phyloP scores from a whole-genome alignment of 2,888 invertebrate genomes.

The Thumatha senex region DNA sequence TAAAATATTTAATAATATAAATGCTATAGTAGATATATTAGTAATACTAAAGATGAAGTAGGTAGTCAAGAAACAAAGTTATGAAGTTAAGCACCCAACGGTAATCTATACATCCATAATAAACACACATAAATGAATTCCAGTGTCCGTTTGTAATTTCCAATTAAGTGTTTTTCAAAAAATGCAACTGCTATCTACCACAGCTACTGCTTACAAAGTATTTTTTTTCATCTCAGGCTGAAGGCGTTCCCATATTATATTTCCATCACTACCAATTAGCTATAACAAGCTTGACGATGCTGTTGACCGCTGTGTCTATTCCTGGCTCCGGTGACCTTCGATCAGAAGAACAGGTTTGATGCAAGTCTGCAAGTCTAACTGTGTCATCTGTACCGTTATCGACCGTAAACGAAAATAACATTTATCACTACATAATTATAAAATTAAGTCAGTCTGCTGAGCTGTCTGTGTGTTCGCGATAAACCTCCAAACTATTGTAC shows the following conservation, averaged over 20 bases:
- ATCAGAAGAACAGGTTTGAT: slow-evolving; percentile 38
- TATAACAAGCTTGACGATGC: slow-evolving; percentile 1
- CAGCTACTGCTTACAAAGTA: background rate
- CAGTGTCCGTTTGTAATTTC: too few species aligned
- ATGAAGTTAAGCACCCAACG: too few species aligned
- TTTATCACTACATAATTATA: slow-evolving; percentile 30
- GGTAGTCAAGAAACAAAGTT: too few species aligned
- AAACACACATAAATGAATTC: too few species aligned
- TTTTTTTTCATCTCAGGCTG: background rate
- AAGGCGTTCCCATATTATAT: slow-evolving; percentile 1
- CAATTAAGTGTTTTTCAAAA: too few species aligned
- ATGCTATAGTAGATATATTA: too few species aligned
- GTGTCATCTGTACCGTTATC: slow-evolving; percentile 43
- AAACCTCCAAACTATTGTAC: too few species aligned
- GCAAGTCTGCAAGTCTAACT: slow-evolving; percentile 32
- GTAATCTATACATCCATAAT: too few species aligned
- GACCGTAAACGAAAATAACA: slow-evolving; percentile 25
- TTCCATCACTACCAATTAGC: slow-evolving; percentile 5
- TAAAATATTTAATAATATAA: too few species aligned
- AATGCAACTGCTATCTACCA: background rate
- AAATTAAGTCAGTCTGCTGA: too few species aligned
- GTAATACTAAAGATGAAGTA: too few species aligned
- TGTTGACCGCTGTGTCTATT: slow-evolving; percentile 10
- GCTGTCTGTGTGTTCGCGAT: too few species aligned
- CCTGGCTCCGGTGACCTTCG: slow-evolving; percentile 22